Percentiles rank a stretch among this genome's conserved stretches.
phyloP scores from a whole-genome alignment of 2,888 invertebrate species.

The Hecatera dysodea region DNA sequence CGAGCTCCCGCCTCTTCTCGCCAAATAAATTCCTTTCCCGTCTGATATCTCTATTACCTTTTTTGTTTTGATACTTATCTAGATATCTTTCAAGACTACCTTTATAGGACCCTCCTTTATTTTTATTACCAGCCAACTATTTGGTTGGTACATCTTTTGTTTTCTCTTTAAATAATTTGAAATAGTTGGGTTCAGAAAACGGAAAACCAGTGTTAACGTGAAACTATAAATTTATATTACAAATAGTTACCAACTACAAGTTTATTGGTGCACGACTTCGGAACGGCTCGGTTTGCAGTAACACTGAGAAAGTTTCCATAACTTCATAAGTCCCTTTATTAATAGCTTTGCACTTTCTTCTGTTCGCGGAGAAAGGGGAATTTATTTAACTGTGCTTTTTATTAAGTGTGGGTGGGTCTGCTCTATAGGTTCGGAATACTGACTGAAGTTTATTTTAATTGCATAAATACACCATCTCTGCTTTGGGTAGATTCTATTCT shows the following conservation, averaged over 20 bases:
- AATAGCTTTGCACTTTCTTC: constrained; percentile 85
- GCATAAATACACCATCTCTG: background rate
- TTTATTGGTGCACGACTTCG: constrained; percentile 87
- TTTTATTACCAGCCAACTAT: constrained; percentile 41
- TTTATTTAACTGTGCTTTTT: constrained; percentile 57
- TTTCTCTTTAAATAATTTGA: constrained; percentile 4
- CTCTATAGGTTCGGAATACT: constrained; percentile 33
- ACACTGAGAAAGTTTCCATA: constrained; percentile 84
- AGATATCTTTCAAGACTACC: constrained; percentile 43
- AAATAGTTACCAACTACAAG: constrained; percentile 87
- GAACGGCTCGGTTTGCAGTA: constrained; percentile 82
- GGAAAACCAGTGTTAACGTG: constrained; percentile 75
- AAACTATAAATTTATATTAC: constrained; percentile 85
- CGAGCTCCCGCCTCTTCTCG: constrained; percentile 79
- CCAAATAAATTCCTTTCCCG: constrained; percentile 86
- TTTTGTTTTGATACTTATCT: constrained; percentile 71
- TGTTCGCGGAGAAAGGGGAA: constrained; percentile 65
- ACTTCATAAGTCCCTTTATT: constrained; percentile 88
- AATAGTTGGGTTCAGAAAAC: constrained; percentile 57
- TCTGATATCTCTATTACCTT: constrained; percentile 83
- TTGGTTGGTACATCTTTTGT: background rate
- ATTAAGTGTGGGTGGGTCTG: constrained; percentile 47
- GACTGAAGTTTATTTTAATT: constrained; percentile 2
- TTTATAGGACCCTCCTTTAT: constrained; percentile 40
- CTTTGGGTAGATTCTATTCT: background rate